These are phyloP conservation scores for Aphrocallistes beatrix DNA, from an alignment of 37 sponge, comb jelly and placozoan species.

Conservation along the genomic window DNA sequence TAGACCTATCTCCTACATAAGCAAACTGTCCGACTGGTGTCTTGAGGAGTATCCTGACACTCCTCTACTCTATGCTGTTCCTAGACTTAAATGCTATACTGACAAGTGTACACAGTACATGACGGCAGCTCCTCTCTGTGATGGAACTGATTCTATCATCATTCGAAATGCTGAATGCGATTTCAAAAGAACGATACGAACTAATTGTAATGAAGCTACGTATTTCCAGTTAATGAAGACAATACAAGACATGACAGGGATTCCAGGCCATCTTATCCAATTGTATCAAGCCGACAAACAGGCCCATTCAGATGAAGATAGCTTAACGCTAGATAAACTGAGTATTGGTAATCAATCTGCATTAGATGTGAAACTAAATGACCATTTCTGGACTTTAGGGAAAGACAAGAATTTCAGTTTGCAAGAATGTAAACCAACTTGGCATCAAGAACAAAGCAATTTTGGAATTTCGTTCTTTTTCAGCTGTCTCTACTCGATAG, in stretches of 20 bases:
- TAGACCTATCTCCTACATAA: background rate
- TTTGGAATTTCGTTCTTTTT: background rate
- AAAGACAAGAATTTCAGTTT: slow-evolving; percentile 13
- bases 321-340: background rate
- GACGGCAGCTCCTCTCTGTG: background rate
- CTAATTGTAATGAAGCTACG: background rate
- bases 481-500: background rate
- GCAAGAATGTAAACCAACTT: background rate
- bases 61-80: background rate
- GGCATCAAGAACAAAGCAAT: background rate
- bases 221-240: background rate
- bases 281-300: background rate
- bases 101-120: background rate
- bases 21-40: slow-evolving; percentile 7
- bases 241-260: background rate
- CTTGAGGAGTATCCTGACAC: background rate
- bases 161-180: background rate
- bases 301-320: background rate
- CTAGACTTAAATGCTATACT: background rate
- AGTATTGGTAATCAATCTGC: background rate
- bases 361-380: background rate
- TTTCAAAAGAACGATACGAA: background rate
- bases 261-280: background rate
- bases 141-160: background rate
- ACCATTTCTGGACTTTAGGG: background rate